Evolutionary conservation across 2,797 vertebrate species (phyloP).

Genomic region (Helostoma temminkii): DNA sequence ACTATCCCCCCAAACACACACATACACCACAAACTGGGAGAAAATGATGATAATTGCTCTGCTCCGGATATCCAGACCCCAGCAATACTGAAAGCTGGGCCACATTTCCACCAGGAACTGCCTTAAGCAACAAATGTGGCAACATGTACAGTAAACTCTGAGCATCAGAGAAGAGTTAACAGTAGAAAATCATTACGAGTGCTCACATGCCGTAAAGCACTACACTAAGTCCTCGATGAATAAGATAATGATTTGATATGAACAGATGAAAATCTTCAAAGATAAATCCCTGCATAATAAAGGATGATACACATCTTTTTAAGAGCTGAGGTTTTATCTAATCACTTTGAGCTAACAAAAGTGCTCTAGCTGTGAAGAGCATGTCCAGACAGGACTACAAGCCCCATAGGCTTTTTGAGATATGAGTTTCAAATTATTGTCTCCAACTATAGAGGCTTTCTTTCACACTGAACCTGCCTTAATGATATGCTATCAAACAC

Average conservation of each 20-base stretch:
- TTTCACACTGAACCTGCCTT: slow-evolving; percentile 48
- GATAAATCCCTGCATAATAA: not conserved
- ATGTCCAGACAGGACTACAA: slow-evolving; percentile 68
- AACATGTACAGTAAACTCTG: slow-evolving; percentile 16
- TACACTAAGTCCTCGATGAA: slow-evolving; percentile 12
- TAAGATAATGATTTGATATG: not conserved
- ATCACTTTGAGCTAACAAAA: slow-evolving; percentile 68
- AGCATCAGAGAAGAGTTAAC: slow-evolving; percentile 6
- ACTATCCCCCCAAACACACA: slow-evolving; percentile 32
- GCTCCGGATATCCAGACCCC: slow-evolving; percentile 79
- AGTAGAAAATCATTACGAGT: not conserved
- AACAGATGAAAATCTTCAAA: slow-evolving; percentile 19
- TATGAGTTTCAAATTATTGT: slow-evolving; percentile 70
- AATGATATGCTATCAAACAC: slow-evolving; percentile 54
- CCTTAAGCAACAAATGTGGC: slow-evolving; percentile 33
- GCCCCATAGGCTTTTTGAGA: slow-evolving; percentile 49
- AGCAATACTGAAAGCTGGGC: slow-evolving; percentile 55
- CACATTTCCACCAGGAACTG: slow-evolving; percentile 63
- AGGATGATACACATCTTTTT: slow-evolving; percentile 38
- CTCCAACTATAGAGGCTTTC: slow-evolving; percentile 48
- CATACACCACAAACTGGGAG: slow-evolving; percentile 73
- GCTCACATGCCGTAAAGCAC: not conserved
- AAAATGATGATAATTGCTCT: slow-evolving; percentile 84
- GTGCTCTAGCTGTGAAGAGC: slow-evolving; percentile 55
- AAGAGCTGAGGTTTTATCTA: slow-evolving; percentile 44